Conservation (phyloP, 2,888 invertebrate species). For the Rotaria macrura region DNA sequence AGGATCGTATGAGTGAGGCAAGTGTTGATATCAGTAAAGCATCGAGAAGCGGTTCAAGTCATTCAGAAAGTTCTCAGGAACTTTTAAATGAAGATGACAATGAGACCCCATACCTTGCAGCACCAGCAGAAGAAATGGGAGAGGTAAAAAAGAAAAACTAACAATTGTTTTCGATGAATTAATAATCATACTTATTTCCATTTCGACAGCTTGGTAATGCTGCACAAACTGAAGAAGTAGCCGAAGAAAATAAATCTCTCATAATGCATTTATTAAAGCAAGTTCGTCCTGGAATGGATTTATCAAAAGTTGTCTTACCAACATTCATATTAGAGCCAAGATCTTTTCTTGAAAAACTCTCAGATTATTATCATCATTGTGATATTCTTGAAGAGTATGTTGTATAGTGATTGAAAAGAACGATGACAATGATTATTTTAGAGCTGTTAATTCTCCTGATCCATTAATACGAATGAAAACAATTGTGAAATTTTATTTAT, state of each 20-base stretch:
- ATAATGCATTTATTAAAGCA: constrained; percentile 89
- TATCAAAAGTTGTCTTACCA: constrained; percentile 79
- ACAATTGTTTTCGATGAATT: neutral
- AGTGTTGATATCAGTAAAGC: neutral
- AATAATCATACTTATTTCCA: constrained; percentile 13
- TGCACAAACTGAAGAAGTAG: constrained; percentile 73
- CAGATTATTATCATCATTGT: constrained; percentile 85
- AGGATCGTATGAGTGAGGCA: constrained; percentile 3
- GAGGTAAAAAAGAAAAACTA: constrained; percentile 39
- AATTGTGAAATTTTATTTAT: constrained; percentile 79
- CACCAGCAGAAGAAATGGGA: constrained; percentile 58
- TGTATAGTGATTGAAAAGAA: neutral
- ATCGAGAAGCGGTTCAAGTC: constrained; percentile 2
- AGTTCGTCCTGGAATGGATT: constrained; percentile 87
- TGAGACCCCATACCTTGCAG: constrained; percentile 58
- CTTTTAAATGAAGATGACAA: neutral
- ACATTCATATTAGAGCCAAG: constrained; percentile 85
- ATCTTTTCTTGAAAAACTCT: constrained; percentile 80
- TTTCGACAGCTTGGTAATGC: constrained; percentile 49
- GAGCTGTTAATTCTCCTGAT: constrained; percentile 68
- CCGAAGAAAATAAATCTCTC: constrained; percentile 83
- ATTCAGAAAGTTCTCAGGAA: constrained; percentile 2
- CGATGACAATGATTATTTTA: neutral
- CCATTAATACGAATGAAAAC: constrained; percentile 75
- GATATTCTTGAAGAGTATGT: constrained; percentile 61